Evolutionary conservation across 2,797 vertebrate species (phyloP).

Genomic region (Anas georgica): DNA sequence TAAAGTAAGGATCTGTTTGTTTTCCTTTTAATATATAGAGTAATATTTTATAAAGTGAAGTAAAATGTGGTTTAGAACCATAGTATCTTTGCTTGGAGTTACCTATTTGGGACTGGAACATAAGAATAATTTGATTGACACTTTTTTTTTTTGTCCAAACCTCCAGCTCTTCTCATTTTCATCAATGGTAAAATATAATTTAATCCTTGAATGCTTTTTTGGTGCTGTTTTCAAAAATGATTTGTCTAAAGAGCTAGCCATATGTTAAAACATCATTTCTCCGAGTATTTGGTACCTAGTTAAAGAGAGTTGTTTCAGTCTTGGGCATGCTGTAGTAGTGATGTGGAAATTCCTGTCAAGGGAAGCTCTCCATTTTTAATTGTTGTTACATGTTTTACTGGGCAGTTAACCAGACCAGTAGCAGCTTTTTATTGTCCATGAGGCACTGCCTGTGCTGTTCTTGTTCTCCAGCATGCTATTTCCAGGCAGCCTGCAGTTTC

Average conservation of each 20-base stretch:
- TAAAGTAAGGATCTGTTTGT: slow-evolving; percentile 72
- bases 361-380: background rate
- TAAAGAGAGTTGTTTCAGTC: background rate
- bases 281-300: background rate
- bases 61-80: background rate
- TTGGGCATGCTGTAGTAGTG: background rate
- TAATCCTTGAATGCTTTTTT: background rate
- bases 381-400: background rate
- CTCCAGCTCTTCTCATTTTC: background rate
- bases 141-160: background rate
- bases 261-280: background rate
- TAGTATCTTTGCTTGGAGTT: slow-evolving; percentile 6
- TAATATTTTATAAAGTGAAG: background rate
- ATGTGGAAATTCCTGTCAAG: background rate
- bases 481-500: background rate
- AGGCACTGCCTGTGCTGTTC: background rate
- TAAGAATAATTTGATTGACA: background rate
- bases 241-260: background rate
- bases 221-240: background rate
- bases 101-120: background rate
- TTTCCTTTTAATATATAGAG: background rate
- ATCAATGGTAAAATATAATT: background rate
- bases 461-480: background rate
- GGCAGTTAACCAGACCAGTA: background rate
- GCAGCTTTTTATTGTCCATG: background rate